A percentile compares a stretch with the other conserved stretches of the same genome.
phyloP scores from a whole-genome alignment of 2,888 invertebrate species.

The Coleophora flavipennella region DNA sequence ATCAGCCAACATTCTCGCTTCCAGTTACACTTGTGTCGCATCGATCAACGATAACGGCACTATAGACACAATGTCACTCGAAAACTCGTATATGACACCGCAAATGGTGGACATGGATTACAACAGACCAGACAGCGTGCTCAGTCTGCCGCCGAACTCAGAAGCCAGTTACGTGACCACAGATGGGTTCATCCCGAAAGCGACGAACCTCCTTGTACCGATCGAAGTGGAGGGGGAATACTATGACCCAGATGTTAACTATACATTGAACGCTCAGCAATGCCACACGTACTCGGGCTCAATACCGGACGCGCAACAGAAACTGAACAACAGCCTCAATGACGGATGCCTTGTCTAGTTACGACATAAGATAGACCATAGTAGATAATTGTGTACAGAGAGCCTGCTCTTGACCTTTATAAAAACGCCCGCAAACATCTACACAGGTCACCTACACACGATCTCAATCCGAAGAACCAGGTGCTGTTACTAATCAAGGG shows the following conservation, averaged over 20 bases:
- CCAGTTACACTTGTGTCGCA: slow-evolving; percentile 60
- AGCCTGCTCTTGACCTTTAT: too few species aligned
- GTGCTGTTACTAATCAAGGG: too few species aligned
- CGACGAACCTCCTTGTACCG: slow-evolving; percentile 59
- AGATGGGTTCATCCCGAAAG: slow-evolving; percentile 60
- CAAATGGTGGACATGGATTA: slow-evolving; percentile 54
- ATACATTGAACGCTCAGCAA: slow-evolving; percentile 60
- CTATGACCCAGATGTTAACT: slow-evolving; percentile 66
- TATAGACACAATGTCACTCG: slow-evolving; percentile 55
- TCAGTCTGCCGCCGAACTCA: slow-evolving; percentile 46
- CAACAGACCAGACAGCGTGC: slow-evolving; percentile 58
- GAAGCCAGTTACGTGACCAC: slow-evolving; percentile 48
- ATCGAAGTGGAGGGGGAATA: slow-evolving; percentile 71
- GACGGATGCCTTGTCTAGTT: slow-evolving; percentile 76
- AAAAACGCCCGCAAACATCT: too few species aligned
- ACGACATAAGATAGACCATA: slow-evolving; percentile 11
- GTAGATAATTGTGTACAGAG: neutral
- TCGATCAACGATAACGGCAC: slow-evolving; percentile 52
- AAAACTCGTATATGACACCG: slow-evolving; percentile 49
- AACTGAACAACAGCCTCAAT: slow-evolving; percentile 71
- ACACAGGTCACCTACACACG: too few species aligned
- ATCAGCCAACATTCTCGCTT: slow-evolving; percentile 65
- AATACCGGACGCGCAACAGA: slow-evolving; percentile 53
- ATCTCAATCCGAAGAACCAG: too few species aligned
- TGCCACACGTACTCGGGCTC: slow-evolving; percentile 70